Evolutionary conservation across 1,140 invertebrate genomes (phyloP).

Genomic region (Drosophila eugracilis): DNA sequence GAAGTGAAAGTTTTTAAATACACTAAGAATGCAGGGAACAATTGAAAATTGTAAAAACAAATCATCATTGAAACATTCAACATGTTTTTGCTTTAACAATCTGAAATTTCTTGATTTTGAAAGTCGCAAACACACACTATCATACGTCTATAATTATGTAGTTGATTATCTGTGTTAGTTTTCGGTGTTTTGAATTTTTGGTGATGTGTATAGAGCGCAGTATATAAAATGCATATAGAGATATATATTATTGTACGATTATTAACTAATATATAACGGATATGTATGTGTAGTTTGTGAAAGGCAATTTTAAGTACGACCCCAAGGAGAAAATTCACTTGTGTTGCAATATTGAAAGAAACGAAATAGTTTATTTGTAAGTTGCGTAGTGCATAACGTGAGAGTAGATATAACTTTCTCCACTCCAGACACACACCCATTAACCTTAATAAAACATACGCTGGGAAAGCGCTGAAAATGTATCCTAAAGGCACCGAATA

Average conservation of each 20-base stretch:
- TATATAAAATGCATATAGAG: slow-evolving; percentile 56
- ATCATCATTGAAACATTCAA: slow-evolving; percentile 37
- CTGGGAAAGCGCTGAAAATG: slow-evolving; percentile 54
- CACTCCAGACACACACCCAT: slow-evolving; percentile 15
- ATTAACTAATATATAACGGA: slow-evolving; percentile 74
- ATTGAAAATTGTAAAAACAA: slow-evolving; percentile 77
- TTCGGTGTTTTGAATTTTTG: slow-evolving; percentile 74
- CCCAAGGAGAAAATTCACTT: slow-evolving; percentile 46
- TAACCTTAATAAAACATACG: slow-evolving; percentile 32
- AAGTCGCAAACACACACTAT: slow-evolving; percentile 26
- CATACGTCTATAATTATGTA: slow-evolving; percentile 66
- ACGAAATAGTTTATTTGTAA: slow-evolving; percentile 59
- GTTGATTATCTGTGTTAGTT: slow-evolving; percentile 78
- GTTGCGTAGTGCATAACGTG: slow-evolving; percentile 58
- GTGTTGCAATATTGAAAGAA: slow-evolving; percentile 71
- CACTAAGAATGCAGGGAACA: slow-evolving; percentile 81
- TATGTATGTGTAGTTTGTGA: slow-evolving; percentile 64
- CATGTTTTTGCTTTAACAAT: slow-evolving; percentile 16
- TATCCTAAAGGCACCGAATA: slow-evolving; percentile 61
- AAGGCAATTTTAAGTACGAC: slow-evolving; percentile 68
- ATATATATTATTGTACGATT: slow-evolving; percentile 72
- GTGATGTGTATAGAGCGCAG: slow-evolving; percentile 76
- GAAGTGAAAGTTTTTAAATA: slow-evolving; percentile 58
- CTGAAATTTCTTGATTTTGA: slow-evolving; percentile 23
- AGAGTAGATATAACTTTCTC: slow-evolving; percentile 21